Evolutionary conservation across 2,888 invertebrate species (phyloP), one percentile per base, ranked within the genome.

Genomic region (Catocala sponsa): DNA sequence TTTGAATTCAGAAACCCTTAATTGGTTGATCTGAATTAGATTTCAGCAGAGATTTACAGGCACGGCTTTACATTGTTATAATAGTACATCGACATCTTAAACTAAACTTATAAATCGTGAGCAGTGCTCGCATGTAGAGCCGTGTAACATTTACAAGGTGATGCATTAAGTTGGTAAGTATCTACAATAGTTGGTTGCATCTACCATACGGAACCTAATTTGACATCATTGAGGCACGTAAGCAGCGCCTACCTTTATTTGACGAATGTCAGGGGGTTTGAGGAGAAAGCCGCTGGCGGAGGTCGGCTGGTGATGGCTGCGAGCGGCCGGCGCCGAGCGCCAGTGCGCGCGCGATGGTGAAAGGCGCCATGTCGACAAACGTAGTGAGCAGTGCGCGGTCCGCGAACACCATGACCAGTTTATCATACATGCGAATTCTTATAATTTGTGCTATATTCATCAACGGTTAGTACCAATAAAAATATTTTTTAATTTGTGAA

Each of bases 321-420:
- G 80, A 76, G 65, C 69, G 62, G 62, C 70, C 63, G 71, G 72
- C 55, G 64, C 56, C 54, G 70, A 61, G 75, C 80, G 76, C 90
- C 91, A 94, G 94, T 94, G 87, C 87, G 91, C 88, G 80, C 84
- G 89, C 91, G 92, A 70, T 90, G 86, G 94, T 94, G 94, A 94
- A 94, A 92, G 94, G 94, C 77, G 81, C 78, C 84, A 91, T 91
- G 91, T 88, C 89, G 87, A 84, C 84, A 77, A 67, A 78, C 75
- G 69, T 67, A 77, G 84, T 82, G 79, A 85, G 81, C 83, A 70
- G 82, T 79, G 81, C 76, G 74, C 85, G 86, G 76, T 80, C 71
- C 74, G 74, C 84, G 62, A 70, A 63, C 74, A 78, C 82, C 82
- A 91, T 90, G 89, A 82, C 87, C 83, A 84, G 86, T 71, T 65